phyloP scores from a whole-genome alignment of 2,888 invertebrate species.

The Epinotia brunnichana region DNA sequence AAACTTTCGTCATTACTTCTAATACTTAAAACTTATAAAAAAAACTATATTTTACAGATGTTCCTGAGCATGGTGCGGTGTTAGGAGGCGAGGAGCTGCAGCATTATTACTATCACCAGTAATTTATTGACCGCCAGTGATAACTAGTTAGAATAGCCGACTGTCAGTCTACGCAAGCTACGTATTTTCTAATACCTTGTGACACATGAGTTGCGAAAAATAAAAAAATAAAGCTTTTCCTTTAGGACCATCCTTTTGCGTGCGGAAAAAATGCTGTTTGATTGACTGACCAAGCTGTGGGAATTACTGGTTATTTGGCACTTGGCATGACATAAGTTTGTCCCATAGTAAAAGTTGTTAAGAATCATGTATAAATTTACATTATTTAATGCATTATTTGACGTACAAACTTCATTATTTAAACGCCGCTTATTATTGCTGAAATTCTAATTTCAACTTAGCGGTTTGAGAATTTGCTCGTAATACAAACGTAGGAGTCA shows the following conservation, averaged over 20 bases:
- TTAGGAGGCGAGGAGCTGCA: constrained; percentile 72
- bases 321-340: no score
- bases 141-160: constrained; percentile 18
- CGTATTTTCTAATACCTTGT: neutral
- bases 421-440: neutral
- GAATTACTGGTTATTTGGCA: no score
- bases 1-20: neutral
- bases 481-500: neutral
- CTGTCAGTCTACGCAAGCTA: constrained; percentile 3
- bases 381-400: no score
- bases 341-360: no score
- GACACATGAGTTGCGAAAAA: no score
- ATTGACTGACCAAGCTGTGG: no score
- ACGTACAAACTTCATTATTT: no score
- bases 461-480: constrained; percentile 1
- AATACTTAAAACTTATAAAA: neutral
- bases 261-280: no score
- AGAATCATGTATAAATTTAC: no score
- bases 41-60: constrained; percentile 62
- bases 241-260: no score
- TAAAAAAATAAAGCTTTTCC: no score
- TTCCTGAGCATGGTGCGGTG: constrained; percentile 64
- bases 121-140: constrained; percentile 37
- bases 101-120: constrained; percentile 59
- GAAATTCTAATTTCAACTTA: neutral